Base-by-base conservation (phyloP, 2,888 invertebrate species). In the Synanthedon formicaeformis region DNA sequence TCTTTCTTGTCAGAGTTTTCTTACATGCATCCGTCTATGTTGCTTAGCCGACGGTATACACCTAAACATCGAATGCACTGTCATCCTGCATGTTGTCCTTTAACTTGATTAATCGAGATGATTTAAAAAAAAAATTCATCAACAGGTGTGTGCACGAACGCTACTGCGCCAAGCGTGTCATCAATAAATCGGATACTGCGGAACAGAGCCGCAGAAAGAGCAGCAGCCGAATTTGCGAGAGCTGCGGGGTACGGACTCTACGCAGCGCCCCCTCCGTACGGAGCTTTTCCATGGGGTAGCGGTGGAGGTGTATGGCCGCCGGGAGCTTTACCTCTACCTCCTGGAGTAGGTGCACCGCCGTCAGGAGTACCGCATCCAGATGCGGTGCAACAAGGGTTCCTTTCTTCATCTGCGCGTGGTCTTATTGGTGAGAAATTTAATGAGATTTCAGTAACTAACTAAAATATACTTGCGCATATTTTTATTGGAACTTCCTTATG, bases 131-230 rank as follows among this genome's bases (percentile, higher is more conserved):
- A 10, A 4, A 5, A 1, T 52, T 62, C 58, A 69, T 67, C 65
- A 76, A 40, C 90, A 97, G 97, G 95, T 62, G 96, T 98, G 6
- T 99, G 98, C 80, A 96, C 96, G 48, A 96, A 96, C 75, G 94
- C 94, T 52, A 97, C 97, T 16, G 97, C 98, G 1, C 99, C 99
- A 0, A 97, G 97, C 52, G 98, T 98, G 3, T 97, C 97, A 68
- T 97, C 97, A 61, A 98, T 98, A 78, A 98, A 98, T 84, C 91
- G 99, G 65, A 99, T 99, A 71, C 89, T 99, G 53, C 89, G 99
- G 58, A 98, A 98, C 76, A 91, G 98, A 11, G 98, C 98, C 0
- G 98, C 98, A 0, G 98, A 99, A 77, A 88, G 98, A 5, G 98
- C 98, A 0, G 98, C 98, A 0, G 96, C 97, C 0, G 98, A 98